Evolutionary conservation across 1,140 invertebrate species (phyloP), one percentile per base, ranked within the genome.

Genomic region (Calliopsis andreniformis): DNA sequence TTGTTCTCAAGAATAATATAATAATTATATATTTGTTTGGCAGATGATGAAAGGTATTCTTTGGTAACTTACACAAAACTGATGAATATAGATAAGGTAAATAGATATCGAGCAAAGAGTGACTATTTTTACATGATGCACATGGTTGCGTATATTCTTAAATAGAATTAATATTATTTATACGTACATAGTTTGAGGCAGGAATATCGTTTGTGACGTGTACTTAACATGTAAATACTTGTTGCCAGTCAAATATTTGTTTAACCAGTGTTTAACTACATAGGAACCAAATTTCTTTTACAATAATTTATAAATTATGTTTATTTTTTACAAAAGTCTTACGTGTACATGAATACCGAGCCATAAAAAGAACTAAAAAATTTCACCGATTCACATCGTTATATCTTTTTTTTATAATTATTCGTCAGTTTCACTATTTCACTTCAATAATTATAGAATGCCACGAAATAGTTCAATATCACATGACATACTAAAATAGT

Each of bases 281-380:
- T 78, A 83, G 76, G 79, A 83, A 83, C 79, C 49, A 73, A 66
- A 84, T 83, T 42, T 39, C 35, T 69, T 76, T 77, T 73, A 83
- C 72, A 78, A 68, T 84, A 82, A 82, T 87, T 83, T 86, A 88
- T 88, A 87, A 87, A 87, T 89, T 86, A 89, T 59, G 77, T 87
- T 88, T 88, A 87, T 87, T 89, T 76, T 80, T 83, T 83, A 83
- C 76, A 87, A 86, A 87, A 87, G 58, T 77, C 76, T 77, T 80
- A 76, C 32, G 78, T 83, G 69, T 86, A 85, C 80, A 87, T 83
- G 78, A 45, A 82, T 76, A 82, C 49, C 61, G 62, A 76, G 77
- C 32, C 68, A 82, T 82, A 82, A 85, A 80, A 81, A 84, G 70
- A 64, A 76, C 59, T 55, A 76, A 83, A 79, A 79, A 78, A 80